phyloP scores from a whole-genome alignment of 1,140 invertebrate genomes.

The Agraylea sexmaculata region DNA sequence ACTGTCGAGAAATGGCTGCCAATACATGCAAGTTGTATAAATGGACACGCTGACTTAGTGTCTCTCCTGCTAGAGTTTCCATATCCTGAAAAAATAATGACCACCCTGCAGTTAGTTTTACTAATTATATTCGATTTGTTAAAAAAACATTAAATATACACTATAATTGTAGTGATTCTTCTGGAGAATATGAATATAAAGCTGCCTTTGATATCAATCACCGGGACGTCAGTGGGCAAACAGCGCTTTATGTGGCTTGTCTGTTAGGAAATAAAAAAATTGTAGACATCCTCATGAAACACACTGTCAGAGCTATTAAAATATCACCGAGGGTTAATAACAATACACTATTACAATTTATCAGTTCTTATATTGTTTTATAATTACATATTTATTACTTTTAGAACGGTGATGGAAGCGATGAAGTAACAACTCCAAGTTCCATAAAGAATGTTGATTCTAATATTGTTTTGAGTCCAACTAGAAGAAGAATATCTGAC shows the following conservation, averaged over 20 bases:
- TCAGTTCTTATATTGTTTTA: slow-evolving; percentile 7
- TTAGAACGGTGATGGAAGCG: slow-evolving; percentile 21
- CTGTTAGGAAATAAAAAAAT: slow-evolving; percentile 71
- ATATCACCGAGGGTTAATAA: slow-evolving; percentile 13
- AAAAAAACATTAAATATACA: not conserved
- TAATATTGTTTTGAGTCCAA: slow-evolving; percentile 42
- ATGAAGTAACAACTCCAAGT: slow-evolving; percentile 27
- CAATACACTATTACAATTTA: not conserved
- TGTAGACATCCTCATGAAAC: slow-evolving; percentile 63
- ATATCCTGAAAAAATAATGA: slow-evolving; percentile 63
- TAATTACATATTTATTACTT: slow-evolving; percentile 2
- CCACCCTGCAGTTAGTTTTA: slow-evolving; percentile 22
- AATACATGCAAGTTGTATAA: slow-evolving; percentile 83
- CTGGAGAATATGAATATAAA: slow-evolving; percentile 68
- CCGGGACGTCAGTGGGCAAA: slow-evolving; percentile 81
- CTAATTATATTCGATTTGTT: slow-evolving; percentile 1
- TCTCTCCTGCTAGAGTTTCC: slow-evolving; percentile 69
- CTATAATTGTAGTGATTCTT: slow-evolving; percentile 51
- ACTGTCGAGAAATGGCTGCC: slow-evolving; percentile 90
- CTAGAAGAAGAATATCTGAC: slow-evolving; percentile 65
- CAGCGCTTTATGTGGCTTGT: slow-evolving; percentile 77
- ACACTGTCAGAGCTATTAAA: slow-evolving; percentile 21
- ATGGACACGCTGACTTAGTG: slow-evolving; percentile 66
- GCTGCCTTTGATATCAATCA: slow-evolving; percentile 85
- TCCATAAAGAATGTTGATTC: slow-evolving; percentile 24